phyloP scores from a whole-genome alignment of 2,797 vertebrate genomes.

The Podargus strigoides region DNA sequence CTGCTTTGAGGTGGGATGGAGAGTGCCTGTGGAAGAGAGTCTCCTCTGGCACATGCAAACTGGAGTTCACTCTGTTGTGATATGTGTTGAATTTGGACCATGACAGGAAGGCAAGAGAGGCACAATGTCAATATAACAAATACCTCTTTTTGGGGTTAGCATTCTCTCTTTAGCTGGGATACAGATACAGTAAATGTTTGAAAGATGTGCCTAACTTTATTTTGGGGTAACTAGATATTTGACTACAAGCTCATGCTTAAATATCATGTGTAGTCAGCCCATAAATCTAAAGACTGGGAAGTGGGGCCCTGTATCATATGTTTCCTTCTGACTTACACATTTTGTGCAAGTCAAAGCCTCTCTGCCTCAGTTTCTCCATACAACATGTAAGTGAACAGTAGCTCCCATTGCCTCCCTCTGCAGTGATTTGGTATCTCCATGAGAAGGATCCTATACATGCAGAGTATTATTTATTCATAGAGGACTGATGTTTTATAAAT shows the following conservation, averaged over 20 bases:
- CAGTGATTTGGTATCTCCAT: neutral
- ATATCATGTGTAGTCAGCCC: neutral
- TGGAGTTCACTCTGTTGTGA: neutral
- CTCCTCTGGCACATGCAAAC: neutral
- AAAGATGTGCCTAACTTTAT: neutral
- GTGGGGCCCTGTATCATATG: fast-evolving
- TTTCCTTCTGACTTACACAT: neutral
- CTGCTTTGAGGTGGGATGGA: neutral
- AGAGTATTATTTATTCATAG: neutral
- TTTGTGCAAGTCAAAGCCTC: neutral
- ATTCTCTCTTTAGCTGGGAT: neutral
- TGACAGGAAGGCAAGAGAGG: neutral
- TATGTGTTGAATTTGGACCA: neutral
- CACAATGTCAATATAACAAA: neutral
- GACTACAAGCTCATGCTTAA: neutral
- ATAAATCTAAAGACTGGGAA: neutral
- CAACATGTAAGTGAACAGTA: neutral
- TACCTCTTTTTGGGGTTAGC: fast-evolving
- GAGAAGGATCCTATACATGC: fast-evolving
- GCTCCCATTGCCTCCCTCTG: neutral
- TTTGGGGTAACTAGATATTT: neutral
- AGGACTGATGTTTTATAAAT: neutral
- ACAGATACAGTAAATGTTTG: neutral
- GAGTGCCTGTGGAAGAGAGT: neutral
- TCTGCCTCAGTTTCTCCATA: neutral